Evolutionary conservation across 2,113 vertebrate species (phyloP), one percentile per base, ranked within the genome.

Genomic region (Circaetus gallicus): DNA sequence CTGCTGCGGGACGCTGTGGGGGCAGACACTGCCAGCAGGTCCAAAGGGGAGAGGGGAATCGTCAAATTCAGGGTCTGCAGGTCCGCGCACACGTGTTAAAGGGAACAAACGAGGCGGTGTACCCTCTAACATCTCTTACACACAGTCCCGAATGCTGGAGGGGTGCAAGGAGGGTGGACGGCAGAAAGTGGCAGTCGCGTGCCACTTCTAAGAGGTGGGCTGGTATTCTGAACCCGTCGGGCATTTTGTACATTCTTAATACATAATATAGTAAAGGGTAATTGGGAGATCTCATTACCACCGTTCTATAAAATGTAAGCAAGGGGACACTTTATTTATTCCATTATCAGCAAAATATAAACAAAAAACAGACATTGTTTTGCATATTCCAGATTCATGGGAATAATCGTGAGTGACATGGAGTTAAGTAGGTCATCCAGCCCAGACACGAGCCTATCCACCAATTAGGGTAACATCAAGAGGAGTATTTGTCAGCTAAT

Each of bases 31-130:
- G 16, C 25, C 65, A 78, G 55, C 36, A 43, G 25, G 29, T 36
- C 16, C 65, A 45, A 66, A 17, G 3, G 5, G 26, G 7, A 50
- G 43, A 55, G 12, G 3, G 40, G 21, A 76, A 17, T 2, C 24
- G 13, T 13, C 16, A 70, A 78, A 82, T 70, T 47, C 49, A 42
- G 43, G 19, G 6, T 65, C 40, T 69, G 22, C 40, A 56, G 43
- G 36, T 66, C 26, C 65, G 43, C 2, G 2, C 13, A 79, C 21
- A 56, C 0, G 0, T 1, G 2, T 47, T 13, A 47, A 63, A 53
- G 14, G 34, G n/a, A 72, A 7, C 18, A 59, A 55, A 20, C 38
- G 50, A 26, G 53, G 28, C 29, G 81, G 25, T 24, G 36, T 19
- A 8, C 8, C 32, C 12, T 45, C 58, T 42, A 17, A 42, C 34